A percentile compares a stretch with the other conserved stretches of the same genome.
Conservation (phyloP, 2,113 vertebrate genomes). For the Grallaria varia region DNA sequence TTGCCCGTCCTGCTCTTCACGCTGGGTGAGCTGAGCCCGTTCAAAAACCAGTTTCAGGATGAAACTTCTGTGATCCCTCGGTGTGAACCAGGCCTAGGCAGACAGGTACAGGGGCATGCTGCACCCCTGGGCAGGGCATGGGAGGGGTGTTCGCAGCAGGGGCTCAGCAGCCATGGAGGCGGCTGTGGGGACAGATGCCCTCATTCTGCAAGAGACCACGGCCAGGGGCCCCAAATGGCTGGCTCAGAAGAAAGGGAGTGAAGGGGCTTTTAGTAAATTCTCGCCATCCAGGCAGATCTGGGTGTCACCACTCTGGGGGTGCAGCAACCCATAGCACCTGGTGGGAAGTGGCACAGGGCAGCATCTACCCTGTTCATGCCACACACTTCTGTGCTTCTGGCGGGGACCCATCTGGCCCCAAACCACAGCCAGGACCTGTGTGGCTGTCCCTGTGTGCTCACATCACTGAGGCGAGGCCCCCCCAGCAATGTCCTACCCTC, state of each 20-base stretch:
- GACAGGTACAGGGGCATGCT: not conserved
- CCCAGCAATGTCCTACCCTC: not conserved
- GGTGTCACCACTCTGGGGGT: accelerated
- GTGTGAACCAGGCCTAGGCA: constrained; percentile 33
- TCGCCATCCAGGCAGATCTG: not conserved
- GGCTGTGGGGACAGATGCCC: not conserved
- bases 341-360: not conserved
- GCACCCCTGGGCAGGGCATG: not conserved
- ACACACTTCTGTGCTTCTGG: not conserved
- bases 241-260: not conserved
- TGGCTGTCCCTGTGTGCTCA: not conserved
- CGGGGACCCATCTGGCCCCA: not conserved
- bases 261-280: not conserved
- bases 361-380: not conserved
- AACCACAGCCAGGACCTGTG: not conserved
- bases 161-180: not conserved
- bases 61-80: constrained; percentile 22
- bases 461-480: not conserved
- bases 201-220: not conserved
- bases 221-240: not conserved
- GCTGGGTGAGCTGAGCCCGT: constrained; percentile 21
- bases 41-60: constrained; percentile 45
- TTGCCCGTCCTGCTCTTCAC: constrained; percentile 40
- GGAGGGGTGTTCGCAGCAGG: not conserved
- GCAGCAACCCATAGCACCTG: accelerated